phyloP scores from a whole-genome alignment of 2,888 invertebrate genomes.

The Phyllotreta cruciferae region DNA sequence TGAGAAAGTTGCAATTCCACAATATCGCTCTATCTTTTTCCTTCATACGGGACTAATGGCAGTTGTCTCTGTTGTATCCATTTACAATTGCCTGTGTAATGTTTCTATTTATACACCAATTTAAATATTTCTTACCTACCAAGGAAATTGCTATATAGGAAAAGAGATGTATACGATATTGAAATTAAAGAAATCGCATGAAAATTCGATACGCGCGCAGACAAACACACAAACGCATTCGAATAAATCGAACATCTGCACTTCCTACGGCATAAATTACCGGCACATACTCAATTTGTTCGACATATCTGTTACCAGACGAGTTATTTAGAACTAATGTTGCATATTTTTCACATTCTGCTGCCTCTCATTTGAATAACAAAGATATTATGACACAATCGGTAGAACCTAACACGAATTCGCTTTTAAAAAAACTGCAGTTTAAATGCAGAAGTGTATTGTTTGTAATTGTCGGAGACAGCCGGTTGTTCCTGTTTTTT shows the following conservation, averaged over 20 bases:
- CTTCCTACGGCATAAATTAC: slow-evolving; percentile 3
- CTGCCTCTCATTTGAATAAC: slow-evolving; percentile 16
- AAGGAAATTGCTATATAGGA: no score
- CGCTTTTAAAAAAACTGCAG: slow-evolving; percentile 17
- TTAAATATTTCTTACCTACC: no score
- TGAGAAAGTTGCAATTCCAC: no score
- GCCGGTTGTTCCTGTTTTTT: not conserved
- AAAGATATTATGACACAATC: slow-evolving; percentile 15
- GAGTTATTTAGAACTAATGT: slow-evolving; percentile 9
- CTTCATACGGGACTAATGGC: no score
- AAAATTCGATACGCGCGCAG: not conserved
- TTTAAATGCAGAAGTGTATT: slow-evolving; percentile 7
- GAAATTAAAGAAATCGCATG: not conserved
- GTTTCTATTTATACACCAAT: no score
- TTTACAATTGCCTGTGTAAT: no score
- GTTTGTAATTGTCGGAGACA: slow-evolving; percentile 2
- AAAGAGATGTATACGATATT: no score
- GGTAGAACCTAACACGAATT: slow-evolving; percentile 17
- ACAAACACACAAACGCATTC: not conserved
- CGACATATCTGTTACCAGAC: slow-evolving; percentile 8
- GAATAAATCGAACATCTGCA: slow-evolving; percentile 5
- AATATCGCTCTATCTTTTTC: no score
- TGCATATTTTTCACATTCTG: slow-evolving; percentile 21
- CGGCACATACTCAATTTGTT: slow-evolving; percentile 5
- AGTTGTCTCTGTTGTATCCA: no score